phyloP scores from a whole-genome alignment of 2,797 vertebrate genomes.

The Phoebastria nigripes region DNA sequence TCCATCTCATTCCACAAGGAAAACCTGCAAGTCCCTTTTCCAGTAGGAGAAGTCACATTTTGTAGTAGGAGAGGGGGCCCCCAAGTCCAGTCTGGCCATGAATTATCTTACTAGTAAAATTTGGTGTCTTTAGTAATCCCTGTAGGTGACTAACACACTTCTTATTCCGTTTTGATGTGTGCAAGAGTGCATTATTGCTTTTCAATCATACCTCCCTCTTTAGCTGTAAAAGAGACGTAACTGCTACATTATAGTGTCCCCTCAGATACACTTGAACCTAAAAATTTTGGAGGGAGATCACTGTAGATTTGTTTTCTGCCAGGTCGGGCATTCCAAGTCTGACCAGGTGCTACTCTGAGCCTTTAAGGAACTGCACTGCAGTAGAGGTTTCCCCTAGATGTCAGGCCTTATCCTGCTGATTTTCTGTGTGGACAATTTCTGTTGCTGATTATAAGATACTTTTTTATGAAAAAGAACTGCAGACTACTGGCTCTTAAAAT shows the following conservation, averaged over 20 bases:
- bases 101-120: background rate
- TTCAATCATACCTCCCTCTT: conserved; percentile 75
- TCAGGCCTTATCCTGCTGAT: background rate
- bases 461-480: background rate
- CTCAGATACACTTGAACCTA: background rate
- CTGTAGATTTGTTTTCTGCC: background rate
- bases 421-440: background rate
- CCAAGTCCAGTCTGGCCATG: background rate
- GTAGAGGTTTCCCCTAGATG: background rate
- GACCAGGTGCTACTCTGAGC: background rate
- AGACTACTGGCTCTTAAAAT: background rate
- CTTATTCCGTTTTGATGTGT: conserved; percentile 39
- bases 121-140: background rate
- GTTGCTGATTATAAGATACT: background rate
- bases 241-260: background rate
- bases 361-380: background rate
- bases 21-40: background rate
- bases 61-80: background rate
- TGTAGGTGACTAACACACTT: background rate
- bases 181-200: conserved; percentile 71
- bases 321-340: background rate
- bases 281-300: background rate
- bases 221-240: background rate
- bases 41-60: background rate
- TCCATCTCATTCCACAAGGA: background rate